Evolutionary conservation across 2,888 invertebrate genomes (phyloP).

Genomic region (Eupithecia vulgata): DNA sequence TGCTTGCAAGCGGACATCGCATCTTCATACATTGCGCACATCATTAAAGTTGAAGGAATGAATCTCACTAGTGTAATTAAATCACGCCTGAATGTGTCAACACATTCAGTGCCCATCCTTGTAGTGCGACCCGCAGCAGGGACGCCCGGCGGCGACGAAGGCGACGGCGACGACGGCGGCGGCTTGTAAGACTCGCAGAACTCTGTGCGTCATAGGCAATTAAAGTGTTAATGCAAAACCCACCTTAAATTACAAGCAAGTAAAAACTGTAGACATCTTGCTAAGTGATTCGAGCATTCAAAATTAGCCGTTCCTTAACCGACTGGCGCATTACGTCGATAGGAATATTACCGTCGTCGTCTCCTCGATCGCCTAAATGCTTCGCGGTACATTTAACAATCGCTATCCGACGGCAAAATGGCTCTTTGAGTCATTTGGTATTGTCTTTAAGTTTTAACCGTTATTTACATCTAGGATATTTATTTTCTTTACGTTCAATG

Average conservation of each 20-base stretch:
- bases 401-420: constrained; percentile 37
- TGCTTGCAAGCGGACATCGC: too few species aligned
- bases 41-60: too few species aligned
- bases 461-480: constrained; percentile 24
- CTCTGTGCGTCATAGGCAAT: too few species aligned
- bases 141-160: too few species aligned
- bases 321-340: constrained; percentile 53
- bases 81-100: too few species aligned
- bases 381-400: constrained; percentile 75
- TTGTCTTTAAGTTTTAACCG: constrained; percentile 32
- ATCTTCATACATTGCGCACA: too few species aligned
- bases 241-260: background rate
- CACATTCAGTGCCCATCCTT: too few species aligned
- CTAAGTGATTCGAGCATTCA: constrained; percentile 5
- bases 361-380: constrained; percentile 66
- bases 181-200: too few species aligned
- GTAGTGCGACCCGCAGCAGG: too few species aligned
- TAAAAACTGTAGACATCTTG: background rate
- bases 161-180: too few species aligned
- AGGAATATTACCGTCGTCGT: constrained; percentile 65
- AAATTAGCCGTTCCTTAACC: constrained; percentile 22
- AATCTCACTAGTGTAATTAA: too few species aligned
- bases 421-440: constrained; percentile 31
- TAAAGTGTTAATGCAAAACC: background rate
- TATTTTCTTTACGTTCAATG: background rate